A percentile compares a stretch with the other conserved stretches of the same genome.
Conservation (phyloP, 2,888 invertebrate species). For the Drosophila rubida region DNA sequence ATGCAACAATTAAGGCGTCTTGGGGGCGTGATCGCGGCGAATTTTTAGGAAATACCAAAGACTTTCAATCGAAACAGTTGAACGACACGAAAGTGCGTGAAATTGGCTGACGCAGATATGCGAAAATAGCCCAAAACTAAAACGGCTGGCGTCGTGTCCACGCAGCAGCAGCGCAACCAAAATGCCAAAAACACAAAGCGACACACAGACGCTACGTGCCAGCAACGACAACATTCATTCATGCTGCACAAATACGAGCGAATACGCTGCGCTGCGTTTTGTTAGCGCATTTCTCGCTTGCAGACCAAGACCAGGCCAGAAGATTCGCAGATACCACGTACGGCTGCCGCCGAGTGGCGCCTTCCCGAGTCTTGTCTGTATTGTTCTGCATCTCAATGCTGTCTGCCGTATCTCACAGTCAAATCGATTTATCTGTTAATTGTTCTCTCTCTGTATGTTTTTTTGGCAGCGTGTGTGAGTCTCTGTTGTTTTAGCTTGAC, state of each 20-base stretch:
- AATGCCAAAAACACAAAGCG: conserved; percentile 42
- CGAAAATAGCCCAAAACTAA: conserved; percentile 78
- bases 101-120: conserved; percentile 59
- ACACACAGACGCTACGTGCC: conserved; percentile 52
- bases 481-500: not conserved
- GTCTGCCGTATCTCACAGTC: conserved; percentile 2
- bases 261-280: conserved; percentile 50
- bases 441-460: conserved; percentile 35
- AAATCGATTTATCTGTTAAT: conserved; percentile 42
- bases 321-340: conserved; percentile 5
- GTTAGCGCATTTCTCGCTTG: conserved; percentile 57
- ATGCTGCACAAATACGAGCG: conserved; percentile 54
- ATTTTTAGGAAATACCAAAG: conserved; percentile 59
- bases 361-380: conserved; percentile 11
- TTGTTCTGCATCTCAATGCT: conserved; percentile 6
- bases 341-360: conserved; percentile 8
- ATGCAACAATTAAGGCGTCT: conserved; percentile 49
- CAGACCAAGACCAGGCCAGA: conserved; percentile 44
- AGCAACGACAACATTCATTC: conserved; percentile 61
- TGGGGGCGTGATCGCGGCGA: conserved; percentile 32
- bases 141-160: conserved; percentile 80
- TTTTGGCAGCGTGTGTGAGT: conserved; percentile 3
- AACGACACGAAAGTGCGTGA: conserved; percentile 62
- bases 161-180: no score
- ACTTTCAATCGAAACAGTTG: conserved; percentile 72